Evolutionary conservation across 2,113 vertebrate genomes (phyloP).

Genomic region (Chaetops frenatus): DNA sequence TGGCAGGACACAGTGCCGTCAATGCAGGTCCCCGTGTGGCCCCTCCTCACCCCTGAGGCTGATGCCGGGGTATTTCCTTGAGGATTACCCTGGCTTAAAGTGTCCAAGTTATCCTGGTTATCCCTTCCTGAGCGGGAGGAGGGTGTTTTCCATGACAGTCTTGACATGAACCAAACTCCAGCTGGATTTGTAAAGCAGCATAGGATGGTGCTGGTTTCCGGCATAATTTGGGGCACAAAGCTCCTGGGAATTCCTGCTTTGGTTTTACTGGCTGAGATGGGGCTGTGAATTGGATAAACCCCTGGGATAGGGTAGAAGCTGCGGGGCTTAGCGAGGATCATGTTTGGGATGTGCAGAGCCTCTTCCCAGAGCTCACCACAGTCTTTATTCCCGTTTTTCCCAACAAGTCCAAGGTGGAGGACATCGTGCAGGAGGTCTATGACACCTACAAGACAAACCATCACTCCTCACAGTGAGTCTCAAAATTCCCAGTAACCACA

Average conservation of each 20-base stretch:
- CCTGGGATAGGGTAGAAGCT: too few species aligned
- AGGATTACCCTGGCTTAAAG: background rate
- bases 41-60: background rate
- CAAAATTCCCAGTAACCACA: background rate
- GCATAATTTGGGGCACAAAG: background rate
- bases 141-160: background rate
- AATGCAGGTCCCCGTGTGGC: background rate
- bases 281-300: fast-evolving
- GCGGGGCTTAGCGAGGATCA: fast-evolving
- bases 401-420: conserved; percentile 84
- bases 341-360: too few species aligned
- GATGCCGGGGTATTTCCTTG: background rate
- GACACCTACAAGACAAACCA: conserved; percentile 82
- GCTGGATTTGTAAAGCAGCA: background rate
- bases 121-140: fast-evolving
- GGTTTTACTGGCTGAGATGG: background rate
- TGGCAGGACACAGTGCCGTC: background rate
- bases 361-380: background rate
- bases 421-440: conserved; percentile 83
- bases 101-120: background rate
- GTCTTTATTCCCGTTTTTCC: background rate
- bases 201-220: background rate
- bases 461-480: conserved; percentile 77
- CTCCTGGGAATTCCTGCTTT: background rate
- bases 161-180: background rate